Evolutionary conservation across 2,888 invertebrate species (phyloP), one percentile per base, ranked within the genome.

Genomic region (Antitype chi): DNA sequence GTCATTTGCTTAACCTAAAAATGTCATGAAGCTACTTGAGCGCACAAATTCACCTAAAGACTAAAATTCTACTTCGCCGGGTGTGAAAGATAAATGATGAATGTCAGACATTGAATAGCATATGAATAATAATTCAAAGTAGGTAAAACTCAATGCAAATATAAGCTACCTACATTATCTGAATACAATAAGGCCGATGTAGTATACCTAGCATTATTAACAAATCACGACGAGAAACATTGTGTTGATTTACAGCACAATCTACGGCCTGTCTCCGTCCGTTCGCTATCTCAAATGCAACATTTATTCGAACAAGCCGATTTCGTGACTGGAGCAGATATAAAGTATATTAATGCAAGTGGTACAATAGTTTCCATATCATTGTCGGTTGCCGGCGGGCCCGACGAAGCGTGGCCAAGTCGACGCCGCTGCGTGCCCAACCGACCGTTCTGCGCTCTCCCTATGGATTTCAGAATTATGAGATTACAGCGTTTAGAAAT

Each of bases 361-460:
- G 87, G 87, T 90, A 92, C 89, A 91, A 93, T 92, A 90, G 91
- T 91, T 91, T 91, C 87, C 90, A 92, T 92, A 90, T 91, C 88
- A 89, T 90, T 90, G 89, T 90, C 86, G 82, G 88, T 78, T 87
- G 89, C 87, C 81, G 84, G 88, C 90, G 90, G 82, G 87, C 85
- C 83, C 91, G 91, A 64, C 93, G 93, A 93, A 91, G 94, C 94
- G 92, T 92, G 92, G 89, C 92, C 88, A 86, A 89, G 85, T 87
- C 87, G 87, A 77, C 85, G 77, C 76, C 87, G 88, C 80, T 63
- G 66, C 87, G 91, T 91, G 92, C 83, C 88, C 92, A 94, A 89
- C 93, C 90, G 89, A 93, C 91, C 95, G 92, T 93, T 85, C 79
- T 71, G 81, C 85, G 87, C 90, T 90, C 91, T 91, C 90, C 92